phyloP scores from a whole-genome alignment of 2,888 invertebrate genomes.

The Onthophagus sagittarius region DNA sequence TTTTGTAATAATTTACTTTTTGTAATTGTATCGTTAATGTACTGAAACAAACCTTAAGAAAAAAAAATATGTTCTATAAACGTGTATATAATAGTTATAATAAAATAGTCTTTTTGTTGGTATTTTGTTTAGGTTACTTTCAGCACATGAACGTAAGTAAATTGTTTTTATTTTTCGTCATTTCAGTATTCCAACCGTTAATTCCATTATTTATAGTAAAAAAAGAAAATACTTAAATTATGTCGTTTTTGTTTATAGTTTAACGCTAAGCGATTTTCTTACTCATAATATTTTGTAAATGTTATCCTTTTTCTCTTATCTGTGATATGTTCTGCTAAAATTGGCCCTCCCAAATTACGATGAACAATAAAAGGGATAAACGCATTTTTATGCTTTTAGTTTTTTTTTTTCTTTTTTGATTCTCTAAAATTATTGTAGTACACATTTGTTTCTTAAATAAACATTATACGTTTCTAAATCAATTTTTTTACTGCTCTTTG shows the following conservation, averaged over 20 bases:
- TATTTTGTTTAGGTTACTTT: not conserved
- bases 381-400: not conserved
- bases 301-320: not conserved
- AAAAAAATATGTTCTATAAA: not conserved
- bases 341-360: not conserved
- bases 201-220: not conserved
- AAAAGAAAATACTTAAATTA: not conserved
- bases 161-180: not conserved
- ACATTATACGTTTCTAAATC: not conserved
- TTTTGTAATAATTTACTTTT: slow-evolving; percentile 16
- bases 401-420: not conserved
- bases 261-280: not conserved
- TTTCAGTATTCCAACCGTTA: not conserved
- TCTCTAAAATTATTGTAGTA: not conserved
- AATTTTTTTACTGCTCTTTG: too few species aligned
- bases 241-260: not conserved
- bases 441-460: not conserved
- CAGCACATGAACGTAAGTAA: not conserved
- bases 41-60: slow-evolving; percentile 10
- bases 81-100: not conserved
- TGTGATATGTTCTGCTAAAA: not conserved
- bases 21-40: slow-evolving; percentile 19
- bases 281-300: not conserved
- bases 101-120: not conserved
- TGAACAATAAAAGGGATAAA: not conserved